Percentiles rank a stretch among this genome's conserved stretches.
These are phyloP conservation scores for Orthosia incerta DNA, from an alignment of 2,888 invertebrate genomes.

Conservation along the genomic window DNA sequence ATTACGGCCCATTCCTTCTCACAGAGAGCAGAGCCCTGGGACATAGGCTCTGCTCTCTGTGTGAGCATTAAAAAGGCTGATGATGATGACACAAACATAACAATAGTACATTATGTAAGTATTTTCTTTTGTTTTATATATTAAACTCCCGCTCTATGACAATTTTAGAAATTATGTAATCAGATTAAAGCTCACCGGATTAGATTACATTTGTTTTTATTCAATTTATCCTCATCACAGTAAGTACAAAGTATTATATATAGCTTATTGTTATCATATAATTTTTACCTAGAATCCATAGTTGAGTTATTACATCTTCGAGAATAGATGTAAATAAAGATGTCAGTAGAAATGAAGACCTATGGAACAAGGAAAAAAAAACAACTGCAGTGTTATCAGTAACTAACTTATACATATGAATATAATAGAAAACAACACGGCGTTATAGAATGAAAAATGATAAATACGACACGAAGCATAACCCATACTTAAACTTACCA, in stretches of 20 bases:
- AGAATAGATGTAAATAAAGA: conserved; percentile 63
- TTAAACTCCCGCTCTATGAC: too few species aligned
- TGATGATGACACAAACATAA: too few species aligned
- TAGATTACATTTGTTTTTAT: neutral
- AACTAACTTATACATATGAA: neutral
- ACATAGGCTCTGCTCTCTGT: too few species aligned
- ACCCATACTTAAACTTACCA: neutral
- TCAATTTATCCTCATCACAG: neutral
- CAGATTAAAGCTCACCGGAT: too few species aligned
- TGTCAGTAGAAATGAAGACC: conserved; percentile 32
- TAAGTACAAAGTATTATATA: neutral
- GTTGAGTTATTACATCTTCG: conserved; percentile 65
- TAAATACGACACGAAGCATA: neutral
- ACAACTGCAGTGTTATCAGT: neutral
- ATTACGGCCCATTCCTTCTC: too few species aligned
- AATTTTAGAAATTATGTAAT: too few species aligned
- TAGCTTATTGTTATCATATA: neutral
- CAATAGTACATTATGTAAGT: too few species aligned
- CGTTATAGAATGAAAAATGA: neutral
- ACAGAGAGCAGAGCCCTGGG: too few species aligned
- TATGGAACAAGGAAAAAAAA: conserved; percentile 23
- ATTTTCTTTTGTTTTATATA: too few species aligned
- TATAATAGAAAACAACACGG: neutral
- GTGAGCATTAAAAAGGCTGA: too few species aligned
- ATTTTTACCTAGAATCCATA: conserved; percentile 66